Percentiles rank a stretch among this genome's conserved stretches.
These are phyloP conservation scores for Hesperia comma DNA, from an alignment of 2,888 invertebrate species.

Conservation along the genomic window DNA sequence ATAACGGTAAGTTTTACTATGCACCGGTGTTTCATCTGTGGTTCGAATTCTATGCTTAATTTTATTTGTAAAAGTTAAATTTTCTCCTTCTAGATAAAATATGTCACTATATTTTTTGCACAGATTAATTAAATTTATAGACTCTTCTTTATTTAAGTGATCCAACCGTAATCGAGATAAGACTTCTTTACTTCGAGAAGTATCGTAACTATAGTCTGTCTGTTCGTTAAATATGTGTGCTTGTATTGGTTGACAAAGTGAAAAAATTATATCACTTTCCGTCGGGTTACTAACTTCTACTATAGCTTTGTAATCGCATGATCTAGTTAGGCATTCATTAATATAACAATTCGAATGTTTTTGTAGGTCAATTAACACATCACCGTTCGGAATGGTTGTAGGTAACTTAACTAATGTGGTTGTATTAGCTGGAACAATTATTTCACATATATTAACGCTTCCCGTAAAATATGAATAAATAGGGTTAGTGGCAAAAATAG, in stretches of 20 bases:
- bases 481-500: conserved; percentile 17
- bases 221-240: conserved; percentile 25
- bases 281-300: conserved; percentile 23
- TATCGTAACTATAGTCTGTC: conserved; percentile 14
- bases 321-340: conserved; percentile 12
- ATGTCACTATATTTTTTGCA: conserved; percentile 37
- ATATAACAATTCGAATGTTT: conserved; percentile 14
- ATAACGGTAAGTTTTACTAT: conserved; percentile 40
- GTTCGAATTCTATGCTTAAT: conserved; percentile 37
- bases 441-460: conserved; percentile 11
- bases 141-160: conserved; percentile 40
- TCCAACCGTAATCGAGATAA: conserved; percentile 38
- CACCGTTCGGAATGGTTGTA: conserved; percentile 4
- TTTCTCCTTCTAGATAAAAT: conserved; percentile 39
- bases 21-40: conserved; percentile 38
- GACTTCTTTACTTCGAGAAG: conserved; percentile 29
- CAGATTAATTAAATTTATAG: conserved; percentile 30
- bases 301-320: conserved; percentile 3
- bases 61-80: conserved; percentile 35
- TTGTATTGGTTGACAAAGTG: conserved; percentile 10
- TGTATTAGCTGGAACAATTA: conserved; percentile 18
- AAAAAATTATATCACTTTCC: conserved; percentile 22
- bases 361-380: conserved; percentile 3
- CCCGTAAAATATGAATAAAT: conserved; percentile 17
- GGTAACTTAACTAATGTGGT: conserved; percentile 19